phyloP scores from a whole-genome alignment of 2,113 vertebrate species.

The Tupaia chinensis region DNA sequence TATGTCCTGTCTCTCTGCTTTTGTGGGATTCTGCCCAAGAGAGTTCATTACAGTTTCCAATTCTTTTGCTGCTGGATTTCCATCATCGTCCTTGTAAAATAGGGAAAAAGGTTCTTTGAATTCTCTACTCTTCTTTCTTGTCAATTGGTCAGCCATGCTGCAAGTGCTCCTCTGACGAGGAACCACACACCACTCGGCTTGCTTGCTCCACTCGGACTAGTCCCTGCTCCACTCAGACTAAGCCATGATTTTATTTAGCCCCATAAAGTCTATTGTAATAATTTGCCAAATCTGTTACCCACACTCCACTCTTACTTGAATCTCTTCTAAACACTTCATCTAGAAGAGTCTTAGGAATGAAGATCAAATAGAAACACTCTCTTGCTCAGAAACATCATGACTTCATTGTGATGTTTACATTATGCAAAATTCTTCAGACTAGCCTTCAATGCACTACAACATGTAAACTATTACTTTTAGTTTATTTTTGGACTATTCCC shows the following conservation, averaged over 20 bases:
- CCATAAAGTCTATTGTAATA: not conserved
- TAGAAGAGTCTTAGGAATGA: not conserved
- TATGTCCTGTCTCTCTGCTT: too few species aligned
- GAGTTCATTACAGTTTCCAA: too few species aligned
- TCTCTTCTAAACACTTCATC: not conserved
- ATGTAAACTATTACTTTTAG: not conserved
- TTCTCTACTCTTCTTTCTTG: too few species aligned
- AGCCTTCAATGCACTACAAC: not conserved
- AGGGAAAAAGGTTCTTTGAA: too few species aligned
- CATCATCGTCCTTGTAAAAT: too few species aligned
- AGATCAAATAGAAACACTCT: not conserved
- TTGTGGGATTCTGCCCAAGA: too few species aligned
- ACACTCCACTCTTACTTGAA: not conserved
- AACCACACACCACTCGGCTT: too few species aligned
- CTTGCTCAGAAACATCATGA: not conserved
- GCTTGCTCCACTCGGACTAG: too few species aligned
- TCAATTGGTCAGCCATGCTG: too few species aligned
- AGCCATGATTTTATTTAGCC: not conserved
- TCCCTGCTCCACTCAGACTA: too few species aligned
- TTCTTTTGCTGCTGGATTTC: too few species aligned
- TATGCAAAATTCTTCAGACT: not conserved
- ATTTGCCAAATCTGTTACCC: not conserved
- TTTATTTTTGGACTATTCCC: not conserved
- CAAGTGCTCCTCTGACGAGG: too few species aligned
- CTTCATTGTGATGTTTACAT: not conserved